These are phyloP conservation scores for Ennomos quercinarius DNA, from an alignment of 2,888 invertebrate genomes.

Conservation along the genomic window DNA sequence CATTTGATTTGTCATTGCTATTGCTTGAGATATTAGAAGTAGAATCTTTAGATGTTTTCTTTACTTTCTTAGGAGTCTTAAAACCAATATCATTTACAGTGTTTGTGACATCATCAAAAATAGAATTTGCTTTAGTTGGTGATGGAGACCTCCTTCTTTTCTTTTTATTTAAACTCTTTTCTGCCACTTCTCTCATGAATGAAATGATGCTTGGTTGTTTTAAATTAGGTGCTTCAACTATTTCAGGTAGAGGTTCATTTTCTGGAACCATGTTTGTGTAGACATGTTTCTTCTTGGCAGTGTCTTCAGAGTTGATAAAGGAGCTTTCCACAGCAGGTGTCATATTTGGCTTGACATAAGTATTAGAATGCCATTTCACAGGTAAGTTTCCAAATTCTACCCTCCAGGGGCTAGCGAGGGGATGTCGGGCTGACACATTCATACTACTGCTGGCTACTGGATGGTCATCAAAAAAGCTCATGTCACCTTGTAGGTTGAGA, in stretches of 20 bases:
- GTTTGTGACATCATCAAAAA: conserved; percentile 55
- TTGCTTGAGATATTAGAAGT: conserved; percentile 33
- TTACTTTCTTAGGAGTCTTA: conserved; percentile 42
- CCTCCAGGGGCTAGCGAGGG: conserved; percentile 78
- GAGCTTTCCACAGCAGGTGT: conserved; percentile 80
- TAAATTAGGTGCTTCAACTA: conserved; percentile 54
- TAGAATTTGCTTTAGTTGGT: conserved; percentile 57
- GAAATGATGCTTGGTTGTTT: conserved; percentile 79
- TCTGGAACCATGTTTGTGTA: conserved; percentile 70
- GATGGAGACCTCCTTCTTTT: conserved; percentile 57
- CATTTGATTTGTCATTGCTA: conserved; percentile 43
- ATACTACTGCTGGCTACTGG: conserved; percentile 80
- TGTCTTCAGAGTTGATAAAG: conserved; percentile 66
- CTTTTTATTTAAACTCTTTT: conserved; percentile 66
- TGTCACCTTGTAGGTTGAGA: conserved; percentile 62
- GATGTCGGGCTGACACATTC: conserved; percentile 66
- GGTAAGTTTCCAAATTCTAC: conserved; percentile 73
- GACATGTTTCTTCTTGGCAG: conserved; percentile 72
- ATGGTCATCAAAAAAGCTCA: conserved; percentile 75
- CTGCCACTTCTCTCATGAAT: conserved; percentile 73
- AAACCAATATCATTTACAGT: conserved; percentile 33
- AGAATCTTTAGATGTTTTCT: conserved; percentile 12
- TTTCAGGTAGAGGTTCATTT: conserved; percentile 53
- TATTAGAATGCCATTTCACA: conserved; percentile 76
- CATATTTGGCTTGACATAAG: conserved; percentile 79